These are phyloP conservation scores for Odontomyia ornata DNA, from an alignment of 2,888 invertebrate species.

Conservation along the genomic window DNA sequence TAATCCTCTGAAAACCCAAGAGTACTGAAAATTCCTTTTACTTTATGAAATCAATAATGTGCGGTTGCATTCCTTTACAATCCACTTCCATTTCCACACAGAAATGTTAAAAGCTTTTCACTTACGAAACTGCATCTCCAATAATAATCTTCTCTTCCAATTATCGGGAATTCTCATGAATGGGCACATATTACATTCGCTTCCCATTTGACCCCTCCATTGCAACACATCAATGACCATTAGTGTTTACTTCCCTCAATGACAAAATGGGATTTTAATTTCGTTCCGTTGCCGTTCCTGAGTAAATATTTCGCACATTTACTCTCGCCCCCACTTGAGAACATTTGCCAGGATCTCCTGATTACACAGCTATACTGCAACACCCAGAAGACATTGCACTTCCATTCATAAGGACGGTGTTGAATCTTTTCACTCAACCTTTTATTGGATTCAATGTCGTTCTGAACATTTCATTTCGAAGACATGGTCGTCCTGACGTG, in stretches of 20 bases:
- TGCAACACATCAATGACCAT: background rate
- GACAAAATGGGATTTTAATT: slow-evolving; percentile 30
- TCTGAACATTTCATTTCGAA: slow-evolving; percentile 20
- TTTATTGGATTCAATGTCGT: slow-evolving; percentile 24
- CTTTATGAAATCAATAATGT: too few species aligned
- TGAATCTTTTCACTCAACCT: slow-evolving; percentile 34
- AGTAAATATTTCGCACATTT: slow-evolving; percentile 33
- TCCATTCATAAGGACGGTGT: slow-evolving; percentile 14
- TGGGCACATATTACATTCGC: background rate
- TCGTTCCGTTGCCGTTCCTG: background rate
- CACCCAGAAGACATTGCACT: slow-evolving; percentile 21
- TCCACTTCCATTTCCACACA: too few species aligned
- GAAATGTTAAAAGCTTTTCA: too few species aligned
- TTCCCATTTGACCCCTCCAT: background rate
- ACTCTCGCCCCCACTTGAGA: background rate
- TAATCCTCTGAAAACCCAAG: too few species aligned
- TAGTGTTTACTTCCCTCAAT: slow-evolving; percentile 3
- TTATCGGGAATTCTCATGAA: too few species aligned
- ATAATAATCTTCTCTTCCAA: too few species aligned
- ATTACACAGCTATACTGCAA: background rate
- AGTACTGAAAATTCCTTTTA: too few species aligned
- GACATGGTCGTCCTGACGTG: background rate
- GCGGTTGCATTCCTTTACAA: too few species aligned
- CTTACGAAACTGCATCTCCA: too few species aligned
- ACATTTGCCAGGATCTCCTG: background rate